These are phyloP conservation scores for Halcyon senegalensis DNA, from an alignment of 2,113 vertebrate species.

Conservation along the genomic window DNA sequence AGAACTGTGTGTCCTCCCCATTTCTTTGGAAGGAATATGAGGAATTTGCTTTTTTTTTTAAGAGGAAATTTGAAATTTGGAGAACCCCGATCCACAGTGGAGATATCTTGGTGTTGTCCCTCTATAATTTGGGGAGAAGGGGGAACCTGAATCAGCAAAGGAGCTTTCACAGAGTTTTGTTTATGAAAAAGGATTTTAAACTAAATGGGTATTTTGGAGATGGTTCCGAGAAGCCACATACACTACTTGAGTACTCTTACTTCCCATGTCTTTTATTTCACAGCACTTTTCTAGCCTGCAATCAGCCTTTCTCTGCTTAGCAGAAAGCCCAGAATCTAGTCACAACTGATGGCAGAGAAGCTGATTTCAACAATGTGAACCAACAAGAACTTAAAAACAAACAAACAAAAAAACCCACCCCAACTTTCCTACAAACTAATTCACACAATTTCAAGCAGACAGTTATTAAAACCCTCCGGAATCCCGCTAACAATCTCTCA, in stretches of 20 bases:
- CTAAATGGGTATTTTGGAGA: not conserved
- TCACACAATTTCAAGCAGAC: not conserved
- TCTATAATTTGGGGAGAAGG: not conserved
- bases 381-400: not conserved
- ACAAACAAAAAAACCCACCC: not conserved
- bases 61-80: not conserved
- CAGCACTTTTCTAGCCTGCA: not conserved
- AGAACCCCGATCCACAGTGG: not conserved
- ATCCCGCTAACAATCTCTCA: not conserved
- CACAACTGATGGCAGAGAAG: not conserved
- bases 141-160: not conserved
- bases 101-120: not conserved
- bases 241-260: not conserved
- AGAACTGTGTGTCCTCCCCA: not conserved
- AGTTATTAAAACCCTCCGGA: slow-evolving; percentile 23
- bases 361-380: slow-evolving; percentile 10
- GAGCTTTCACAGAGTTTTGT: not conserved
- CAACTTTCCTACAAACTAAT: slow-evolving; percentile 3
- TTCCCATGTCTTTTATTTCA: not conserved
- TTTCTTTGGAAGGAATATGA: not conserved
- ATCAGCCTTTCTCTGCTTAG: not conserved
- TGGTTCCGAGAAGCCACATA: not conserved
- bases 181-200: not conserved
- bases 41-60: not conserved
- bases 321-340: not conserved